These are phyloP conservation scores for Tarsius wallacei DNA, from an alignment of 2,797 vertebrate species.

Conservation along the genomic window DNA sequence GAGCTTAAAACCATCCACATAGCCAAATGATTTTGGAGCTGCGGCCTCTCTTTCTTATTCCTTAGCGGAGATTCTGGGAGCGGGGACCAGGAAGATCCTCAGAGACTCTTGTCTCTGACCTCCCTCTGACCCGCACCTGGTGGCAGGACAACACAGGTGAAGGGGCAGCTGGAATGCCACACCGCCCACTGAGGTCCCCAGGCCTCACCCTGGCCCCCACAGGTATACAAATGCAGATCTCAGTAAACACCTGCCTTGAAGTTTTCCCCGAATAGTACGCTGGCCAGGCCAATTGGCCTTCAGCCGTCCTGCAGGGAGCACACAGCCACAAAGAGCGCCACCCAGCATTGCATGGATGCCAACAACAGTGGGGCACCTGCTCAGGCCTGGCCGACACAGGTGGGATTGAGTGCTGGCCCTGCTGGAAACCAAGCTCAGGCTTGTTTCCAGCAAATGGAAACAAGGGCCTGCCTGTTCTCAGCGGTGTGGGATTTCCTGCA, in stretches of 20 bases:
- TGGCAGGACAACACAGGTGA: conserved; percentile 72
- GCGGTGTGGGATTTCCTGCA: not conserved
- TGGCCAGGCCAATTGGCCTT: not conserved
- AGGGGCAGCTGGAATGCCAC: conserved; percentile 16
- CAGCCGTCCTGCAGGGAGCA: not conserved
- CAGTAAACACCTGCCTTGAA: not conserved
- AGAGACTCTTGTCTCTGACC: conserved; percentile 73
- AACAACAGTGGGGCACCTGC: too few species aligned
- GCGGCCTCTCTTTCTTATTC: not conserved
- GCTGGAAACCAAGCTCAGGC: not conserved
- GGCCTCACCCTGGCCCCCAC: not conserved
- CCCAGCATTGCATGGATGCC: not conserved
- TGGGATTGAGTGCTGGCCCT: not conserved
- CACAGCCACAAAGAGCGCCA: not conserved
- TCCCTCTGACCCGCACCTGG: conserved; percentile 82
- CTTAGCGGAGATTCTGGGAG: conserved; percentile 31
- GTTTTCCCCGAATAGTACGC: not conserved
- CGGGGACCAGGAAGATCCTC: conserved; percentile 37
- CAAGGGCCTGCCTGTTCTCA: not conserved
- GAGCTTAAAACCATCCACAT: not conserved
- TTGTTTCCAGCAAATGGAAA: too few species aligned
- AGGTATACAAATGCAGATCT: conserved; percentile 1
- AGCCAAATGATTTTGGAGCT: conserved; percentile 31
- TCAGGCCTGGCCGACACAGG: not conserved
- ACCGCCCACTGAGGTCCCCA: not conserved